Base-by-base conservation (phyloP, 2,113 vertebrate genomes). In the Gorsachius goisagi region DNA sequence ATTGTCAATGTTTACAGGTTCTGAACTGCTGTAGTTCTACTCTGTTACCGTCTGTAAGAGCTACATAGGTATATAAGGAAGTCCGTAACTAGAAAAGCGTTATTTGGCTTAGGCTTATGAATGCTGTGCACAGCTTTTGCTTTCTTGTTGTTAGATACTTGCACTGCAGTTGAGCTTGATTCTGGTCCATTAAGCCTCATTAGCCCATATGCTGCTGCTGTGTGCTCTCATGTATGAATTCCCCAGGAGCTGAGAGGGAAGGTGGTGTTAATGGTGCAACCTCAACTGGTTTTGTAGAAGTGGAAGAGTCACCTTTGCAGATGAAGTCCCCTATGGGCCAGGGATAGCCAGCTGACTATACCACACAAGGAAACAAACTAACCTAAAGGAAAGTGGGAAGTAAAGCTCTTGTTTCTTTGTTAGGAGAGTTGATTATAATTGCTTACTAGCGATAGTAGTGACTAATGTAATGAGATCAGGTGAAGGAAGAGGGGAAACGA, bases 281-380 rank as follows among this genome's bases (percentile, higher is more conserved):
- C 5, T 27, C n/a, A 68, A 9, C 8, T 86, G 37, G 9, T 60
- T 91, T 60, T 73, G 23, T 44, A 9, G 30, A 89, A 73, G 15
- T 27, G 19, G 8, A 52, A 44, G 35, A 59, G 30, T 64, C 9
- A 3, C 11, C 26, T 77, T 73, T 87, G 22, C 44, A 60, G 66
- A 28, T 69, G 12, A 33, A 67, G 37, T 39, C 15, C 27, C 73
- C 44, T 52, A 2, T 0, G 0, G 76, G 28, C 20, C 13, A 28
- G 35, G 10, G 44, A 22, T 33, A 78, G 20, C 55, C 35, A 72
- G 15, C 26, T 80, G 76, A 39, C 35, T 73, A 5, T 2, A 2
- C 15, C 2, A 1, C 28, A 18, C 13, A 30, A 59, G 35, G 58
- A 71, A 77, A 77, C 5, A 20, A 88, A 44, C 9, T 83, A 35